Percentiles rank a stretch among this genome's conserved stretches.
phyloP scores from a whole-genome alignment of 2,797 vertebrate genomes.

The Sitta carolinensis region DNA sequence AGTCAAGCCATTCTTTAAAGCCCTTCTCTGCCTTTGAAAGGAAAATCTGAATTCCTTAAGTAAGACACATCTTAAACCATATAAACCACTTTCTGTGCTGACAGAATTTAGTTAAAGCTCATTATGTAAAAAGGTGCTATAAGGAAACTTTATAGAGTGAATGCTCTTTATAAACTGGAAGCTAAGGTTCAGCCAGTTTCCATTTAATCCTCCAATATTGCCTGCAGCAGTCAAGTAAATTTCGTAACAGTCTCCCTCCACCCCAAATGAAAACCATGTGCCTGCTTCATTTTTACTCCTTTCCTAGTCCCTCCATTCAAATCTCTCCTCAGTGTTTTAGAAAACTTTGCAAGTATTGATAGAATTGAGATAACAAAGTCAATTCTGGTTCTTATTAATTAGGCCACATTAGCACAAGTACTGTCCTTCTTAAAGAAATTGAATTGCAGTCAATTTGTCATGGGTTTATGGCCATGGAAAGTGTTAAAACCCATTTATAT shows the following conservation, averaged over 20 bases:
- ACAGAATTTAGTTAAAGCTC: constrained; percentile 70
- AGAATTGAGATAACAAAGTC: constrained; percentile 13
- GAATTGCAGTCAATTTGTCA: not conserved
- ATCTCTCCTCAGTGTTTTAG: constrained; percentile 49
- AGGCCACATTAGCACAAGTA: constrained; percentile 35
- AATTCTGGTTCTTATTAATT: constrained; percentile 31
- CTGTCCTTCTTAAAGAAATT: constrained; percentile 19
- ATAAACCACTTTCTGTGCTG: constrained; percentile 48
- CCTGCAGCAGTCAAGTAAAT: constrained; percentile 69
- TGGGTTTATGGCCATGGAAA: not conserved
- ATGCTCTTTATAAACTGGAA: constrained; percentile 64
- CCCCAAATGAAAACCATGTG: constrained; percentile 77
- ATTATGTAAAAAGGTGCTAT: constrained; percentile 69
- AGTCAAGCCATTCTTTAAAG: not conserved
- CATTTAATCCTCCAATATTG: constrained; percentile 70
- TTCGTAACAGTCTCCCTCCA: constrained; percentile 44
- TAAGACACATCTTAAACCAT: constrained; percentile 60
- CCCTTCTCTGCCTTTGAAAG: constrained; percentile 45
- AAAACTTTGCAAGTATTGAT: constrained; percentile 24
- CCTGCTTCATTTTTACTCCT: constrained; percentile 26
- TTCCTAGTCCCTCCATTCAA: not conserved
- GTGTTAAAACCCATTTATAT: not conserved
- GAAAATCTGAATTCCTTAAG: constrained; percentile 47
- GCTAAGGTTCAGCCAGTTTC: constrained; percentile 67
- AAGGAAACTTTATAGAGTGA: constrained; percentile 66